Percentiles rank a stretch among this genome's conserved stretches.
Evolutionary conservation across 2,888 invertebrate species (phyloP).

Genomic region (Lasioglossum villosulum): DNA sequence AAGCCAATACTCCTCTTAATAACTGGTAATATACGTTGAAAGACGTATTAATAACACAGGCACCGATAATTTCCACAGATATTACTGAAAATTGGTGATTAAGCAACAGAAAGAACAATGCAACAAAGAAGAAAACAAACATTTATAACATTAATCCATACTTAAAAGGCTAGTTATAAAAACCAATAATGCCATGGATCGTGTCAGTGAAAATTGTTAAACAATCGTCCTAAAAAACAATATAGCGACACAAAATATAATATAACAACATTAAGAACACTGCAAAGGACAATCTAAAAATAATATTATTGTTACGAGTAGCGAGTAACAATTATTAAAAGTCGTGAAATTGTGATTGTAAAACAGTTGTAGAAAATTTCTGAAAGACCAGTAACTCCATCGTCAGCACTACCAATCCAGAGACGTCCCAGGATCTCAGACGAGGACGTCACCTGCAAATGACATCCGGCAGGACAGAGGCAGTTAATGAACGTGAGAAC

Average conservation of each 20-base stretch:
- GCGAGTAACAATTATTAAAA: background rate
- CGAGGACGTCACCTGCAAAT: background rate
- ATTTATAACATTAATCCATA: background rate
- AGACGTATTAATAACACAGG: background rate
- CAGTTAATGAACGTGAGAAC: too few species aligned
- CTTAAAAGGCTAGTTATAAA: background rate
- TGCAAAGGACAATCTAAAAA: background rate
- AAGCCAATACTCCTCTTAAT: background rate
- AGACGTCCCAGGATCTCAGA: too few species aligned
- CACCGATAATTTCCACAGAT: background rate
- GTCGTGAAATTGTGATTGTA: too few species aligned
- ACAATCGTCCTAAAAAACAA: background rate
- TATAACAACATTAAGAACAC: background rate
- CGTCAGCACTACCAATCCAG: too few species aligned
- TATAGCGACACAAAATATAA: background rate
- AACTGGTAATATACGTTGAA: background rate
- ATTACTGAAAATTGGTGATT: background rate
- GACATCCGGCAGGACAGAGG: background rate
- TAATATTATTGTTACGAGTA: background rate
- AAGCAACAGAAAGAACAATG: background rate
- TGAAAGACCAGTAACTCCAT: too few species aligned
- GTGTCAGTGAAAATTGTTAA: background rate
- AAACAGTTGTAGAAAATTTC: too few species aligned
- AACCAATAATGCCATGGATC: background rate
- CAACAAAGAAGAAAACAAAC: background rate